Evolutionary conservation across 2,888 invertebrate species (phyloP), one percentile per base, ranked within the genome.

Genomic region (Atethmia centrago): DNA sequence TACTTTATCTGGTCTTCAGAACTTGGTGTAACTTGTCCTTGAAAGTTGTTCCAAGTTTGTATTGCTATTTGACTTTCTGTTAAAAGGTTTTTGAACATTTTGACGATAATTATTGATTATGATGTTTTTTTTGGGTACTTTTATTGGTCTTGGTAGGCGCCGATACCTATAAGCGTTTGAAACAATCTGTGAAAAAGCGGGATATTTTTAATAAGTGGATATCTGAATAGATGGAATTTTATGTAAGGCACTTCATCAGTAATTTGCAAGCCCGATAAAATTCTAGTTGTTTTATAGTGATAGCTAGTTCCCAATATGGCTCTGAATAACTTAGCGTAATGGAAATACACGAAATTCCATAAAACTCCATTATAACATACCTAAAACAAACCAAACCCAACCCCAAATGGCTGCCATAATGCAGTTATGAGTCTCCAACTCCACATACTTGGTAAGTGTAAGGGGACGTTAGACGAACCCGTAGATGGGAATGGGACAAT

Each of bases 401-500:
- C 70, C 66, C 71, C 40, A 69, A 79, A 83, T 75, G 76, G 55
- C 62, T 7, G 31, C 71, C 59, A 67, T 84, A 81, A 85, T 85
- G 69, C 79, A 77, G 80, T 87, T 86, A 85, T 74, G 87, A 78
- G 74, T 74, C 81, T 81, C 79, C 61, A 76, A 80, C 67, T n/a
- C 31, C 82, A 59, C 71, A 74, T 77, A 73, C 68, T 74, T 78
- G 70, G 63, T 51, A 16, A 58, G 58, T 51, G 67, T 59, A 72
- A 69, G 45, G 61, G 74, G 82, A 68, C 61, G 42, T 28, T 71
- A 70, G 59, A 45, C 68, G 45, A 68, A 2, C 87, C 84, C 73
- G 71, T 79, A 84, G 77, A 74, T 77, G 86, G 85, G 88, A 89
- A 73, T 80, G 87, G 87, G 89, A 89, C 90, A 88, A 92, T 92